Evolutionary conservation across 2,888 invertebrate genomes (phyloP).

Genomic region (Standfussiana lucernea): DNA sequence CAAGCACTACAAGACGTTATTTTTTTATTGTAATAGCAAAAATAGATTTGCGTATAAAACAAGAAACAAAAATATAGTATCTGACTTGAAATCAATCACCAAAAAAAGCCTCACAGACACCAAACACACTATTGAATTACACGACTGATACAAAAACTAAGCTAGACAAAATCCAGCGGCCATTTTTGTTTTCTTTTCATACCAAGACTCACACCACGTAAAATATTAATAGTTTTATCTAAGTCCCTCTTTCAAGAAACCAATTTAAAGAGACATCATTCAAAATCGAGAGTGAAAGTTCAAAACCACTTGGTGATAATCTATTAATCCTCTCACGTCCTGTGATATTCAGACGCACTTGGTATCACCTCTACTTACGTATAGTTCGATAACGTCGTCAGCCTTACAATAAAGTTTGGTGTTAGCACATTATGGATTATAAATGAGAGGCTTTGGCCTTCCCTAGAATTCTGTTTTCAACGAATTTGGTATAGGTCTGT

Average conservation of each 20-base stretch:
- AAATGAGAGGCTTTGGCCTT: constrained; percentile 7
- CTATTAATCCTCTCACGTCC: constrained; percentile 34
- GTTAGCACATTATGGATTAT: constrained; percentile 36
- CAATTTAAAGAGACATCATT: constrained; percentile 50
- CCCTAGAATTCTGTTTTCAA: constrained; percentile 9
- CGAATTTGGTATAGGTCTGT: neutral
- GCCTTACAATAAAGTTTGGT: constrained; percentile 37
- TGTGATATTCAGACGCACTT: constrained; percentile 33
- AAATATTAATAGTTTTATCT: constrained; percentile 38
- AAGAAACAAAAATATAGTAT: neutral
- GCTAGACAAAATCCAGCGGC: constrained; percentile 20
- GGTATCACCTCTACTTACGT: constrained; percentile 33
- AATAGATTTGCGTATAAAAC: neutral
- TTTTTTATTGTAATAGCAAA: neutral
- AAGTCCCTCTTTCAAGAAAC: constrained; percentile 33
- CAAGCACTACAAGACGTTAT: neutral
- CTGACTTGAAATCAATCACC: constrained; percentile 2
- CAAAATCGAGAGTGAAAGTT: constrained; percentile 37
- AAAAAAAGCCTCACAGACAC: neutral
- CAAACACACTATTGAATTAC: constrained; percentile 31
- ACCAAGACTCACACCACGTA: constrained; percentile 31
- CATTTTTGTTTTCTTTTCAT: constrained; percentile 16
- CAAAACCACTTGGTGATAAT: constrained; percentile 35
- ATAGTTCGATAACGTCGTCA: constrained; percentile 37
- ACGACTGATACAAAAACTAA: constrained; percentile 14